Evolutionary conservation across 1,140 invertebrate genomes (phyloP).

Genomic region (Penaeus chinensis): DNA sequence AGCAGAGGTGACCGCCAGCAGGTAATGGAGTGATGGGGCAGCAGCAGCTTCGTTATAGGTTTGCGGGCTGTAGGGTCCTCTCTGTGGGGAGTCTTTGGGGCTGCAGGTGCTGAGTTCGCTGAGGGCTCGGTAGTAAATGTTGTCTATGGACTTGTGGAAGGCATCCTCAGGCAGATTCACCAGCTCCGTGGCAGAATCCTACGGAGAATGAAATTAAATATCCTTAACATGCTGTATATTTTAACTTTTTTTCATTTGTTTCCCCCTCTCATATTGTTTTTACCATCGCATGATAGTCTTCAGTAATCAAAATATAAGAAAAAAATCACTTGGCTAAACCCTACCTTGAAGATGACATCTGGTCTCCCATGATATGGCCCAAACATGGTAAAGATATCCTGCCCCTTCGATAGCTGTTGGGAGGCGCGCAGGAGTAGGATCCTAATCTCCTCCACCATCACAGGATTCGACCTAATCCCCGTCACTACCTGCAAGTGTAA

Average conservation of each 20-base stretch:
- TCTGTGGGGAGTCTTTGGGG: neutral
- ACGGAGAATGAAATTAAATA: neutral
- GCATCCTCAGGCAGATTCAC: conserved; percentile 33
- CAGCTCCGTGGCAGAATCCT: conserved; percentile 57
- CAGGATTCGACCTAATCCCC: conserved; percentile 68
- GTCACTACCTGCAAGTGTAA: conserved; percentile 68
- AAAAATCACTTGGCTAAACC: neutral
- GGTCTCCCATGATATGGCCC: conserved; percentile 69
- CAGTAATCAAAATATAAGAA: neutral
- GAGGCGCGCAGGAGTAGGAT: conserved; percentile 70
- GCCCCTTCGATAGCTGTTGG: conserved; percentile 66
- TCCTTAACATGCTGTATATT: neutral
- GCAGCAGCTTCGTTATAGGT: neutral
- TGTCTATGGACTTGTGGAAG: conserved; percentile 44
- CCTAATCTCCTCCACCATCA: conserved; percentile 70
- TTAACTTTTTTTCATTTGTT: neutral
- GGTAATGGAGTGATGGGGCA: too few relatives aligned
- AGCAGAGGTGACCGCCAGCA: too few relatives aligned
- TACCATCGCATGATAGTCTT: neutral
- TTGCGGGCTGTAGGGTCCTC: neutral
- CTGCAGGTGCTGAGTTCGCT: conserved; percentile 31
- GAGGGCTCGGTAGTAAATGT: conserved; percentile 36
- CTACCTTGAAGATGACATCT: conserved; percentile 72
- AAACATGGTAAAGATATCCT: conserved; percentile 71
- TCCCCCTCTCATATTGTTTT: neutral